These are phyloP conservation scores for Alsophila aescularia DNA, from an alignment of 2,888 invertebrate genomes.

Conservation along the genomic window DNA sequence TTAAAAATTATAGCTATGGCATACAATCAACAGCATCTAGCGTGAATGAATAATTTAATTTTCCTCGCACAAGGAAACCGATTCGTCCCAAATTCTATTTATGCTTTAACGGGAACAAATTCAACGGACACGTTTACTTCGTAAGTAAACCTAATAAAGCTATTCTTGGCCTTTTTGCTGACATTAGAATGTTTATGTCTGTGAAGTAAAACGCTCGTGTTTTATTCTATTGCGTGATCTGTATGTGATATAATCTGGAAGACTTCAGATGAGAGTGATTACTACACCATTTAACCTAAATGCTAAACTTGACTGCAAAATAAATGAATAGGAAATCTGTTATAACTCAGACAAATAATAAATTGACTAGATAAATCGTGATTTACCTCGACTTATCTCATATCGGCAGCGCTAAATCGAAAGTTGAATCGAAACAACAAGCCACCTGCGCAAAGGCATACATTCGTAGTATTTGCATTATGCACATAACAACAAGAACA, in stretches of 20 bases:
- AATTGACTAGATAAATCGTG: neutral
- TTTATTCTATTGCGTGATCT: slow-evolving; percentile 14
- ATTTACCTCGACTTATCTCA: neutral
- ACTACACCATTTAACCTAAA: too few relatives aligned
- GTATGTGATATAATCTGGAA: too few relatives aligned
- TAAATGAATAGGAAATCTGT: too few relatives aligned
- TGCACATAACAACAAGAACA: too few relatives aligned
- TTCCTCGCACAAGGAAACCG: slow-evolving; percentile 19
- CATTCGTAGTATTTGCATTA: too few relatives aligned
- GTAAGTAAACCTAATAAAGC: slow-evolving; percentile 27
- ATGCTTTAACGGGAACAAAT: slow-evolving; percentile 20
- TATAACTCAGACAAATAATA: too few relatives aligned
- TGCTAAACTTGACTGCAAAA: too few relatives aligned
- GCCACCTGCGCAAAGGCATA: neutral
- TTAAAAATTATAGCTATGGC: slow-evolving; percentile 14
- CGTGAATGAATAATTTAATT: slow-evolving; percentile 26
- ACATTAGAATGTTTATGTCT: slow-evolving; percentile 24
- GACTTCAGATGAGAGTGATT: too few relatives aligned
- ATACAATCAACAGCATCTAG: slow-evolving; percentile 15
- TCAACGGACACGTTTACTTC: slow-evolving; percentile 24
- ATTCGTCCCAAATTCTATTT: slow-evolving; percentile 26
- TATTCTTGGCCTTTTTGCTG: slow-evolving; percentile 23
- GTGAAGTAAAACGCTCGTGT: slow-evolving; percentile 17
- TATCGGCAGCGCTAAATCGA: neutral
- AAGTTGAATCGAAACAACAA: slow-evolving; percentile 16